Evolutionary conservation across 2,797 vertebrate genomes (phyloP).

Genomic region (Coreius guichenoti): DNA sequence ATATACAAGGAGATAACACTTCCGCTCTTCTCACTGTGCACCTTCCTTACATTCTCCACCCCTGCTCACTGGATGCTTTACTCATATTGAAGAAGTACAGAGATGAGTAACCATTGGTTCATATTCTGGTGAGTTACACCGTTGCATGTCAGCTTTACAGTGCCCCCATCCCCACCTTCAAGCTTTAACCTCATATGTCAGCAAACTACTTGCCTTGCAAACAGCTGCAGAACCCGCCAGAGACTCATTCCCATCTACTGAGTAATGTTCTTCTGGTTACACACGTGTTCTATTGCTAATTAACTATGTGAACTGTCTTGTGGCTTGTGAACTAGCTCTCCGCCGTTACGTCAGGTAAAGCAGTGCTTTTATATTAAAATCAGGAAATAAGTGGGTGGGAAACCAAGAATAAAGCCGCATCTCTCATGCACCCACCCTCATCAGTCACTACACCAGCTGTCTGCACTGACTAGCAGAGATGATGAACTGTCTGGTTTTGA

Average conservation of each 20-base stretch:
- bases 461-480: slow-evolving; percentile 1
- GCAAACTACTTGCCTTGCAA: slow-evolving; percentile 37
- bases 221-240: slow-evolving; percentile 25
- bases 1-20: slow-evolving; percentile 2
- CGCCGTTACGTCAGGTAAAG: slow-evolving; percentile 25
- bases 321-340: slow-evolving; percentile 22
- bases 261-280: slow-evolving; percentile 27
- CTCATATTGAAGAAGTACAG: slow-evolving; percentile 25
- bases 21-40: not conserved
- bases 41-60: slow-evolving; percentile 14
- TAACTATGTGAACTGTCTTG: slow-evolving; percentile 16
- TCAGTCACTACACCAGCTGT: slow-evolving; percentile 32
- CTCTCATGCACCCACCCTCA: slow-evolving; percentile 18
- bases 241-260: slow-evolving; percentile 37
- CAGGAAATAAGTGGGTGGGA: slow-evolving; percentile 27
- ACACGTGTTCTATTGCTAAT: slow-evolving; percentile 26
- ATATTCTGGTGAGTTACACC: slow-evolving; percentile 24
- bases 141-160: slow-evolving; percentile 15
- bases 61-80: not conserved
- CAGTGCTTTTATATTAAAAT: slow-evolving; percentile 17
- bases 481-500: not conserved
- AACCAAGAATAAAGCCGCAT: slow-evolving; percentile 24
- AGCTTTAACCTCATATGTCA: slow-evolving; percentile 38
- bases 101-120: slow-evolving; percentile 1
- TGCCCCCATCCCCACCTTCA: not conserved